phyloP scores from a whole-genome alignment of 2,888 invertebrate genomes.

The Odontomyia ornata region DNA sequence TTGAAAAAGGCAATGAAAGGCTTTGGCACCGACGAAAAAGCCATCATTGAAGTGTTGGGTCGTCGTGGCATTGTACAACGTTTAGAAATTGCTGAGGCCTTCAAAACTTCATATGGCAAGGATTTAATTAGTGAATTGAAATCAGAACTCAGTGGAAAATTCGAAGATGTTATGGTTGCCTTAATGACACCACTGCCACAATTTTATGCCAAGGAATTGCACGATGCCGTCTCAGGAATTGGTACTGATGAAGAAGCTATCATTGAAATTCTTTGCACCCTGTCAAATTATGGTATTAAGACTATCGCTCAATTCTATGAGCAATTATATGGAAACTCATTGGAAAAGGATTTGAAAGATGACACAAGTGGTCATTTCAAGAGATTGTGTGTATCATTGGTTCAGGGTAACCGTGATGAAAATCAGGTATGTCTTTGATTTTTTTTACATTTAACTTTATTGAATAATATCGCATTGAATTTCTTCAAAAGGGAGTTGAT shows the following conservation, averaged over 20 bases:
- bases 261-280: slow-evolving; percentile 90
- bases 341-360: slow-evolving; percentile 87
- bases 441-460: background rate
- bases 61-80: slow-evolving; percentile 90
- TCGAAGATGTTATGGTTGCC: slow-evolving; percentile 89
- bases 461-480: background rate
- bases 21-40: slow-evolving; percentile 90
- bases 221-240: slow-evolving; percentile 84
- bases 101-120: slow-evolving; percentile 92
- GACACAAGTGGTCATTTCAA: slow-evolving; percentile 97
- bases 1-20: slow-evolving; percentile 93
- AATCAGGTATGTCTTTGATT: slow-evolving; percentile 65
- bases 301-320: slow-evolving; percentile 87
- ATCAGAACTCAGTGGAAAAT: slow-evolving; percentile 87
- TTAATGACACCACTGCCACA: slow-evolving; percentile 90
- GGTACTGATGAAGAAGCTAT: slow-evolving; percentile 92
- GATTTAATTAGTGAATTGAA: slow-evolving; percentile 85
- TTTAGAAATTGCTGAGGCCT: slow-evolving; percentile 87
- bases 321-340: slow-evolving; percentile 80
- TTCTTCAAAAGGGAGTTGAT: slow-evolving; percentile 77
- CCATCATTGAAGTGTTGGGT: slow-evolving; percentile 89
- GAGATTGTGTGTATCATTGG: slow-evolving; percentile 85
- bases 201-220: slow-evolving; percentile 89
- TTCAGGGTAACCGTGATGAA: slow-evolving; percentile 90
- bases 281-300: slow-evolving; percentile 88